phyloP scores from a whole-genome alignment of 2,797 vertebrate genomes.

The Arrhamphus sclerolepis region DNA sequence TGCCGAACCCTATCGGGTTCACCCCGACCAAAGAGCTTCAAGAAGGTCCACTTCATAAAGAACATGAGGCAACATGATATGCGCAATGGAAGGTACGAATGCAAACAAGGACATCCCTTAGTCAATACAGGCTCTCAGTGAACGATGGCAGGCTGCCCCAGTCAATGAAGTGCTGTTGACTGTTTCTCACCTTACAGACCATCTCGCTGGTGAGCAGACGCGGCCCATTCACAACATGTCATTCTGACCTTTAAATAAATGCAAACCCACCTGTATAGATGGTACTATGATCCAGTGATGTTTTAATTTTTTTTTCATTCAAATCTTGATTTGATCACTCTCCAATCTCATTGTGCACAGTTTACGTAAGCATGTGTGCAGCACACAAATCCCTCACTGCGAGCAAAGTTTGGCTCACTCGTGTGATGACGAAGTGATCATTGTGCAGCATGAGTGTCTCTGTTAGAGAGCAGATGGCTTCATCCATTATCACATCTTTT shows the following conservation, averaged over 20 bases:
- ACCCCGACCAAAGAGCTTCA: constrained; percentile 99
- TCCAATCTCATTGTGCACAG: constrained; percentile 10
- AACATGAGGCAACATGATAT: constrained; percentile 96
- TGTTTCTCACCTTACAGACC: constrained; percentile 62
- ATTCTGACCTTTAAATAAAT: constrained; percentile 16
- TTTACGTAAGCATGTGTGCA: constrained; percentile 21
- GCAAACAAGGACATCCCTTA: constrained; percentile 40
- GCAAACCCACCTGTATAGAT: constrained; percentile 9
- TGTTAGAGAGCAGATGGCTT: constrained; percentile 4
- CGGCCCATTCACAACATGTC: constrained; percentile 22
- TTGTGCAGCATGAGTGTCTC: not conserved
- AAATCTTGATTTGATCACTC: constrained; percentile 17
- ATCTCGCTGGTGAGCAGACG: constrained; percentile 1
- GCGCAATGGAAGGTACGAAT: constrained; percentile 93
- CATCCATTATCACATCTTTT: too few species aligned
- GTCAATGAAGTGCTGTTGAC: constrained; percentile 58
- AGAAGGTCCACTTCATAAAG: constrained; percentile 99
- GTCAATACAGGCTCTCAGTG: constrained; percentile 50
- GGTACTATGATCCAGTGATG: not conserved
- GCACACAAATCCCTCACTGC: constrained; percentile 21
- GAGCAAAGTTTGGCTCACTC: not conserved
- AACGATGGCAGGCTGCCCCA: constrained; percentile 54
- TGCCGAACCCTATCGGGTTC: constrained; percentile 98
- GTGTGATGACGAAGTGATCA: not conserved
- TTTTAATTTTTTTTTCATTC: not conserved